These are phyloP conservation scores for Cygnus olor DNA, from an alignment of 2,797 vertebrate genomes.

Conservation along the genomic window DNA sequence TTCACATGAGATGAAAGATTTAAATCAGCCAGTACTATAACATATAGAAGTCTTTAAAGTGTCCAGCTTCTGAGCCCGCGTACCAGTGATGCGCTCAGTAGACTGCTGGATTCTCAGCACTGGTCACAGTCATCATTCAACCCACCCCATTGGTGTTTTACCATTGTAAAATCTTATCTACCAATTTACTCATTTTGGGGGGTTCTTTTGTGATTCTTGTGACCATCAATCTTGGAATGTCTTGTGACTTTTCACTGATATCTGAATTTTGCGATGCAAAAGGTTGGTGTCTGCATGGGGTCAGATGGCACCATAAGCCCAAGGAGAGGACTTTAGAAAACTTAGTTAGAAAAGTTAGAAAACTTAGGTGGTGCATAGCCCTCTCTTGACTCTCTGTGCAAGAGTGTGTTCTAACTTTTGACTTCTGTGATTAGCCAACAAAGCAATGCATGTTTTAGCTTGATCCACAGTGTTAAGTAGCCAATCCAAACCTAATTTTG, in stretches of 20 bases:
- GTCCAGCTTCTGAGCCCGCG: neutral
- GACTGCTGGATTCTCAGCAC: neutral
- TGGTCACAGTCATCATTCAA: neutral
- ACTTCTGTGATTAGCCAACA: neutral
- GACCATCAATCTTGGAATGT: neutral
- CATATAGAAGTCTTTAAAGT: neutral
- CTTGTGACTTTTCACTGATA: neutral
- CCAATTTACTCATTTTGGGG: neutral
- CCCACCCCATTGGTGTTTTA: neutral
- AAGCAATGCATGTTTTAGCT: neutral
- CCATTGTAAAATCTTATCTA: neutral
- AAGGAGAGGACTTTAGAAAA: neutral
- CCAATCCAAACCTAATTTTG: constrained; percentile 17
- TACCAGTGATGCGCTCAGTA: neutral
- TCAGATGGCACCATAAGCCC: neutral
- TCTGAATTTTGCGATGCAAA: neutral
- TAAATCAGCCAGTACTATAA: neutral
- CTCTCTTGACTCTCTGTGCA: neutral
- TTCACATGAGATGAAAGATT: neutral
- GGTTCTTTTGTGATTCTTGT: neutral
- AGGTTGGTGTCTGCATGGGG: neutral
- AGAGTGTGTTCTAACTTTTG: neutral
- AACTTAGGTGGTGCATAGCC: neutral
- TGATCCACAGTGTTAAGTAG: neutral
- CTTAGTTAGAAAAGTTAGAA: too few relatives aligned